phyloP scores from a whole-genome alignment of 2,113 vertebrate genomes.

The Pyrgilauda ruficollis region DNA sequence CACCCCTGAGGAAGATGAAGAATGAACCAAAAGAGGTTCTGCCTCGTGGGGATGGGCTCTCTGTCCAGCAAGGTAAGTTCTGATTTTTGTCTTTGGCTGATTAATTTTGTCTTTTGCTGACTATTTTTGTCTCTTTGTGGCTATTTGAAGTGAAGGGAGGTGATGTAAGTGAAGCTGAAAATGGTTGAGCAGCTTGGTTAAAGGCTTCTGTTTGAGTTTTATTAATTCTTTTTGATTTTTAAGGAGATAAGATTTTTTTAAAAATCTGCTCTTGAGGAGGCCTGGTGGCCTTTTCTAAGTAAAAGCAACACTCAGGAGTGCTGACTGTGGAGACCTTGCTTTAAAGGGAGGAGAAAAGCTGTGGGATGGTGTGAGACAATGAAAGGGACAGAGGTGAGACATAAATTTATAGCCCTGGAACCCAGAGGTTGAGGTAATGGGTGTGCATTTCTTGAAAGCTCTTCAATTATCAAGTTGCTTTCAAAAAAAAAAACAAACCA shows the following conservation, averaged over 20 bases:
- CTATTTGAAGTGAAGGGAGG: neutral
- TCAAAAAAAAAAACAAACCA: neutral
- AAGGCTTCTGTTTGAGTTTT: neutral
- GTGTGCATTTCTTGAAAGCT: fast-evolving
- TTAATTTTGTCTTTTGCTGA: neutral
- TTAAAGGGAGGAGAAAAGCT: neutral
- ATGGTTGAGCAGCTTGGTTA: neutral
- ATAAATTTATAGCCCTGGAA: fast-evolving
- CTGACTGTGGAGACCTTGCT: fast-evolving
- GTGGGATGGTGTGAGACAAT: neutral
- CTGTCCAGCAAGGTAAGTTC: neutral
- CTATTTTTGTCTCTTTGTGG: neutral
- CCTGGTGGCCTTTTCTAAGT: neutral
- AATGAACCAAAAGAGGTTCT: neutral
- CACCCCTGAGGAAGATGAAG: neutral
- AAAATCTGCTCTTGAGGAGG: neutral
- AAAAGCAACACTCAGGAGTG: neutral
- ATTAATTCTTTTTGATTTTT: neutral
- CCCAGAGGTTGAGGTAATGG: neutral
- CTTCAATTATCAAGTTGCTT: neutral
- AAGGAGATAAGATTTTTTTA: fast-evolving
- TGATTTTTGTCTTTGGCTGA: neutral
- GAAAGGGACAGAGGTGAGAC: neutral
- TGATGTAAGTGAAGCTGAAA: neutral
- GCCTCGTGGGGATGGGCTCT: neutral